phyloP scores from a whole-genome alignment of 2,888 invertebrate genomes.

The Alcis repandata region DNA sequence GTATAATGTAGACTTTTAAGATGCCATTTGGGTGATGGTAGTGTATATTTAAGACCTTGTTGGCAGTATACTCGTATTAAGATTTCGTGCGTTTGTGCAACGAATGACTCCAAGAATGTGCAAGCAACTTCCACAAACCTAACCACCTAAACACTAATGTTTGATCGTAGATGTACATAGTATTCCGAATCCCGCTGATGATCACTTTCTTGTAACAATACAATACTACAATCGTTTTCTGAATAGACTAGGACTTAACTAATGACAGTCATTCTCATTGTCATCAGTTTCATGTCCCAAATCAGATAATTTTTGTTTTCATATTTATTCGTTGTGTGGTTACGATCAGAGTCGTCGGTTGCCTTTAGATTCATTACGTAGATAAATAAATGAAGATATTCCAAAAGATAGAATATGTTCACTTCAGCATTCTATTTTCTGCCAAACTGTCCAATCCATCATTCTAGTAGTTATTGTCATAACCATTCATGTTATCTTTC shows the following conservation, averaged over 20 bases:
- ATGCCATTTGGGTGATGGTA: slow-evolving; percentile 36
- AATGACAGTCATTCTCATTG: slow-evolving; percentile 43
- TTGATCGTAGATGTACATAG: background rate
- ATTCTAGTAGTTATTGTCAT: slow-evolving; percentile 77
- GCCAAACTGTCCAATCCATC: slow-evolving; percentile 56
- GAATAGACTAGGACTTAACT: slow-evolving; percentile 36
- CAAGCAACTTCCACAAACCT: slow-evolving; percentile 8
- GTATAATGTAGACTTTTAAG: slow-evolving; percentile 37
- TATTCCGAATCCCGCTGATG: slow-evolving; percentile 1
- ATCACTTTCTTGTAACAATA: slow-evolving; percentile 19
- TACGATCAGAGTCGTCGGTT: slow-evolving; percentile 24
- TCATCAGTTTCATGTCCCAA: slow-evolving; percentile 36
- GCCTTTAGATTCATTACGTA: slow-evolving; percentile 12
- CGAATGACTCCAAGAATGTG: slow-evolving; percentile 11
- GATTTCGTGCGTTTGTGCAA: slow-evolving; percentile 2
- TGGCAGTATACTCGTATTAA: slow-evolving; percentile 5
- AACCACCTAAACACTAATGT: slow-evolving; percentile 2
- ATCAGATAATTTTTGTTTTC: slow-evolving; percentile 38
- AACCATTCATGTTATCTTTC: slow-evolving; percentile 78
- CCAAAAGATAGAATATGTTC: slow-evolving; percentile 27
- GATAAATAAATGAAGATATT: slow-evolving; percentile 16
- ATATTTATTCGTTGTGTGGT: slow-evolving; percentile 34
- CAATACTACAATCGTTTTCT: slow-evolving; percentile 13
- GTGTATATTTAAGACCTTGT: slow-evolving; percentile 19
- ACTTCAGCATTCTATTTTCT: slow-evolving; percentile 37